These are phyloP conservation scores for Gavialis gangeticus DNA, from an alignment of 2,113 vertebrate species.

Conservation along the genomic window DNA sequence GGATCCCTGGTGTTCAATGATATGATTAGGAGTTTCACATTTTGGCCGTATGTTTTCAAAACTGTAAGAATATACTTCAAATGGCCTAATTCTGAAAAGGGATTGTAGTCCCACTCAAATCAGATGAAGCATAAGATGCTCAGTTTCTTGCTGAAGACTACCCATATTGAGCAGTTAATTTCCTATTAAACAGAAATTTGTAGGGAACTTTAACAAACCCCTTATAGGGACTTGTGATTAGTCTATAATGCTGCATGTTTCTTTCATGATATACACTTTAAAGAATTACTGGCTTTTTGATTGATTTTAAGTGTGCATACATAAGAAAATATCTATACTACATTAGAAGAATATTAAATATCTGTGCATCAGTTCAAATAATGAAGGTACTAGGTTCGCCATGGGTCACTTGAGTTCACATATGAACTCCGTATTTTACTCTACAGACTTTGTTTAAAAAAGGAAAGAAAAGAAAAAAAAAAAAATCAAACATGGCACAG, in stretches of 20 bases:
- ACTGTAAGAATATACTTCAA: slow-evolving; percentile 36
- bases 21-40: slow-evolving; percentile 1
- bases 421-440: not conserved
- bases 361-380: not conserved
- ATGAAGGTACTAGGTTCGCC: not conserved
- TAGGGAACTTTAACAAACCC: not conserved
- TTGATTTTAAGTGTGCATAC: not conserved
- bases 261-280: not conserved
- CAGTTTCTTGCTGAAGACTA: too few relatives aligned
- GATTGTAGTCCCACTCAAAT: too few relatives aligned
- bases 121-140: too few relatives aligned
- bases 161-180: not conserved
- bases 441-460: not conserved
- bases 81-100: not conserved
- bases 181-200: not conserved
- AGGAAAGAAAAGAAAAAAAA: not conserved
- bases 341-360: not conserved
- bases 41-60: slow-evolving; percentile 15
- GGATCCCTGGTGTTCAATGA: not conserved
- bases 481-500: not conserved
- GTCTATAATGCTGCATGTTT: not conserved
- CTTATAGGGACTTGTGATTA: too few relatives aligned
- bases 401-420: not conserved
- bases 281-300: not conserved
- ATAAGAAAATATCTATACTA: not conserved